Base-by-base conservation (phyloP, 1,140 invertebrate genomes). In the Acyrthosiphon pisum region DNA sequence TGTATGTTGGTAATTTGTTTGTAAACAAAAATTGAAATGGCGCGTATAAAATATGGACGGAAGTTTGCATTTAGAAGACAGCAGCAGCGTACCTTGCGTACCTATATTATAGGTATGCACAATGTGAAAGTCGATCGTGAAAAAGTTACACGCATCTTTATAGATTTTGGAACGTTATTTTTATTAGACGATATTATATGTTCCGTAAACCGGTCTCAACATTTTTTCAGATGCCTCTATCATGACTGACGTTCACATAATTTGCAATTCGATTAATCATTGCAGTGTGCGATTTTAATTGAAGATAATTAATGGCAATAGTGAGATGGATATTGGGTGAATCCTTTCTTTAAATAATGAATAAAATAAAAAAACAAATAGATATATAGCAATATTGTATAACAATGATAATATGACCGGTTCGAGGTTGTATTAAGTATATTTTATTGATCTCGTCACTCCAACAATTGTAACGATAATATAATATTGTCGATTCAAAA, bases 201-300 rank as follows among this genome's bases (percentile, higher is more conserved):
- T 44, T 41, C 23, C 30, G 37, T 9, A 84, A 84, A 84, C 83
- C 83, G 83, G 83, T 84, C 37, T 84, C 83, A 23, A 41, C 8
- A 41, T 84, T 84, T 41, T n/a, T 84, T 37, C 3, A 84, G 83
- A 84, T 84, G 41, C 83, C 37, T 84, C 83, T 41, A 84, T 44
- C 37, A 26, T 84, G 83, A 30, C 23, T 84, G 83, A 41, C 83
- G 83, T 44, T 84, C 35, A 37, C 35, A 83, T 83, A 6, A 37
- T 83, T 83, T 37, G 83, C 83, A 41, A 84, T 44, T 41, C 83
- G 83, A 84, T 84, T 84, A 84, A 84, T 84, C 83, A 84, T 44
- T 44, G 37, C 8, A 83, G 76, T 41, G 41, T 23, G 83, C 41
- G 83, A 84, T 84, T 84, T 84, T 41, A 84, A 44, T 44, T 26